These are phyloP conservation scores for Drosophila jambulina DNA, from an alignment of 1,140 invertebrate genomes.

Conservation along the genomic window DNA sequence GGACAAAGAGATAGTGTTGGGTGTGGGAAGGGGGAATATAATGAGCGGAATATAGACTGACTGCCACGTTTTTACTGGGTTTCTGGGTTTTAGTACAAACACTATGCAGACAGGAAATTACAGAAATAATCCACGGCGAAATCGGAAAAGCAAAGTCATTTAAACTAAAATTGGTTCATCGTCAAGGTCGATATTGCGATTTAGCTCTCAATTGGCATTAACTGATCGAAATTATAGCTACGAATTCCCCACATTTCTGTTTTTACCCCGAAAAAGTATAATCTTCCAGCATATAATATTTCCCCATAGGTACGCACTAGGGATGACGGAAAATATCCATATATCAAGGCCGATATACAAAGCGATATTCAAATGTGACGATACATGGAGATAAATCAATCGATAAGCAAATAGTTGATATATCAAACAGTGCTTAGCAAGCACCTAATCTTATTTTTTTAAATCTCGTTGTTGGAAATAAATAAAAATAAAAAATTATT, in stretches of 20 bases:
- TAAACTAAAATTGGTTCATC: not conserved
- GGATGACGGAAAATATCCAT: not conserved
- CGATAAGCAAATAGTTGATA: not conserved
- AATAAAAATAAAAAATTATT: not conserved
- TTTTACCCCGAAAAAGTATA: not conserved
- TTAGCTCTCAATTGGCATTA: not conserved
- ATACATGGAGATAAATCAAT: not conserved
- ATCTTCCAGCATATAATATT: not conserved
- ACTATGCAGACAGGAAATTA: not conserved
- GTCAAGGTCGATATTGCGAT: no score
- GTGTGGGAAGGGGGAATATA: not conserved
- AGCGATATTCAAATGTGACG: not conserved
- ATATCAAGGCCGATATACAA: not conserved
- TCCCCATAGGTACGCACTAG: not conserved
- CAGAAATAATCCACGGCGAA: not conserved
- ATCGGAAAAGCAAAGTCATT: not conserved
- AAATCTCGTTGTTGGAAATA: no score
- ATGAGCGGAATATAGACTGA: not conserved
- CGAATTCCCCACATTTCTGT: not conserved
- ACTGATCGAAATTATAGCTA: not conserved
- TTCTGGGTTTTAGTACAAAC: not conserved
- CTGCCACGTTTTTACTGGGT: not conserved
- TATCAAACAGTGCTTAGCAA: not conserved
- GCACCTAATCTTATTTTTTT: no score
- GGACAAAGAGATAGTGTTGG: slow-evolving; percentile 7